phyloP scores from a whole-genome alignment of 1,140 invertebrate species.

The Atta cephalotes region DNA sequence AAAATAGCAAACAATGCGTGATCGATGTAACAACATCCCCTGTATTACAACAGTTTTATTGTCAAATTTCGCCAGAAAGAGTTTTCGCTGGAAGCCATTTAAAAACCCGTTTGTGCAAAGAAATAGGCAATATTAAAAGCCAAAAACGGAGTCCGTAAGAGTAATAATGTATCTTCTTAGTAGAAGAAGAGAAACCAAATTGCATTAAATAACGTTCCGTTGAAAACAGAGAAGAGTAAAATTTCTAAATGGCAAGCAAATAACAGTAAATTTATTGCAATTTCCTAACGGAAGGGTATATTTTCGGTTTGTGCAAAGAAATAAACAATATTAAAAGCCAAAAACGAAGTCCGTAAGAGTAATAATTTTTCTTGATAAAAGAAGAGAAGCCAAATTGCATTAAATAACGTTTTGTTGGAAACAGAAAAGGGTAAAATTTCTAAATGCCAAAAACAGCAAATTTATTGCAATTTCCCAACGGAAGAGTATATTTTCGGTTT shows the following conservation, averaged over 20 bases:
- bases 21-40: neutral
- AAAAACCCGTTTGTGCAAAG: neutral
- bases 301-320: no score
- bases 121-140: neutral
- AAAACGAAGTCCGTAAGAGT: no score
- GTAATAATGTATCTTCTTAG: no score
- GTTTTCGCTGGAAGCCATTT: neutral
- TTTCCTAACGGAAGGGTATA: neutral
- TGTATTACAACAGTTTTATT: neutral
- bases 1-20: neutral
- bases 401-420: neutral
- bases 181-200: neutral
- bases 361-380: neutral
- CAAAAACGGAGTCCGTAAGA: neutral
- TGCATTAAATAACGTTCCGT: neutral
- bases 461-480: neutral
- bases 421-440: neutral
- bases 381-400: neutral
- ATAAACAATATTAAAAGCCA: neutral
- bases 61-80: neutral
- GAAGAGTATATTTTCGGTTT: neutral
- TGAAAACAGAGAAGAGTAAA: neutral
- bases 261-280: neutral
- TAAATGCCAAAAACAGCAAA: neutral
- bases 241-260: neutral